phyloP scores from a whole-genome alignment of 2,888 invertebrate genomes.

The Agrilus mali region DNA sequence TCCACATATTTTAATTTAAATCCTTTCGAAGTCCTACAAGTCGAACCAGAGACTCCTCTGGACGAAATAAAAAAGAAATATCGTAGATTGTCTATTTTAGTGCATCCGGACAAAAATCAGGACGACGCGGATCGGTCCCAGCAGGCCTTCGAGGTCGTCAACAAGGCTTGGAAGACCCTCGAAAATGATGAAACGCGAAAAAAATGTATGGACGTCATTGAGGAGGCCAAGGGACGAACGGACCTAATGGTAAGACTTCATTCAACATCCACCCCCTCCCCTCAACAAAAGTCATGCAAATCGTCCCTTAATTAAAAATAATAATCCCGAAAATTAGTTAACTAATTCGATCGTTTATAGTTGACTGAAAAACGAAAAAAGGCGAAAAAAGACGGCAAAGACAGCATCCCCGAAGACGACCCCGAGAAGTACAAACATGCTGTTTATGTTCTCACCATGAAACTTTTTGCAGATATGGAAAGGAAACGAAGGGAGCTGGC shows the following conservation, averaged over 20 bases:
- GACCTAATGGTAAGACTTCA: constrained; percentile 66
- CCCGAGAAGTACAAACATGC: constrained; percentile 80
- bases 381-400: constrained; percentile 80
- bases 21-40: constrained; percentile 84
- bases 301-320: neutral
- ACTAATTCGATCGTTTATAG: constrained; percentile 35
- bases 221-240: constrained; percentile 90
- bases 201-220: constrained; percentile 90
- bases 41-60: constrained; percentile 77
- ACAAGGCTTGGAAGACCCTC: constrained; percentile 88
- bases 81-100: constrained; percentile 87
- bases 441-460: constrained; percentile 97
- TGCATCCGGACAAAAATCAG: constrained; percentile 99
- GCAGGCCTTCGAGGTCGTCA: constrained; percentile 83
- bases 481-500: constrained; percentile 79
- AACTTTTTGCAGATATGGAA: constrained; percentile 91
- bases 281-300: neutral
- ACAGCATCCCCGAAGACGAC: constrained; percentile 78
- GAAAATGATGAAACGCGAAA: constrained; percentile 90
- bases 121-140: constrained; percentile 93
- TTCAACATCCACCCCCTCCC: neutral
- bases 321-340: too few species aligned
- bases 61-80: constrained; percentile 96
- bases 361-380: constrained; percentile 89
- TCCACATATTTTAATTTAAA: constrained; percentile 98